Conservation (phyloP, 2,113 vertebrate genomes). For the Megaleporinus macrocephalus region DNA sequence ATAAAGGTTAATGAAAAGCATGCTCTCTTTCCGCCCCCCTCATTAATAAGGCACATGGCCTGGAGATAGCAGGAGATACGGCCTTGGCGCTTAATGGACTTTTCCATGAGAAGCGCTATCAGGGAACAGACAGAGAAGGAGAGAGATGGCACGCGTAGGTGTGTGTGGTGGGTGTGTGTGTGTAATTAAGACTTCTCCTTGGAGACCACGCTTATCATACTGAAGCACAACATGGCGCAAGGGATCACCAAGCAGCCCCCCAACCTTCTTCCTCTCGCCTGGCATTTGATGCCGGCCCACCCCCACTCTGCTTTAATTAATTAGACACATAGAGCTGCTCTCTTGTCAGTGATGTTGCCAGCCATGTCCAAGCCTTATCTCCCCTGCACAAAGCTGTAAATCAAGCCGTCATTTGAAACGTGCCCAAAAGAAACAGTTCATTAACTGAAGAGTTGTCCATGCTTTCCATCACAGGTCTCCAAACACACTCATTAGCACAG, state of each 20-base stretch:
- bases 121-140: slow-evolving; percentile 38
- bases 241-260: slow-evolving; percentile 31
- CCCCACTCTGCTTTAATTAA: slow-evolving; percentile 66
- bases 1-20: slow-evolving; percentile 59
- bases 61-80: slow-evolving; percentile 39
- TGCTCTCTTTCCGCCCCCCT: slow-evolving; percentile 36
- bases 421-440: slow-evolving; percentile 62
- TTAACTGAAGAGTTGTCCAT: slow-evolving; percentile 65
- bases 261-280: slow-evolving; percentile 11
- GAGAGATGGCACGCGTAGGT: slow-evolving; percentile 37
- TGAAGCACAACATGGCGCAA: slow-evolving; percentile 24
- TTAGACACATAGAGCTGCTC: slow-evolving; percentile 68
- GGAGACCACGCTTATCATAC: slow-evolving; percentile 36
- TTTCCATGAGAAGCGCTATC: slow-evolving; percentile 28
- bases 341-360: slow-evolving; percentile 70
- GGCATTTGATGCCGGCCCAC: slow-evolving; percentile 33
- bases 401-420: slow-evolving; percentile 68
- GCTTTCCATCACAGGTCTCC: slow-evolving; percentile 6
- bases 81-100: slow-evolving; percentile 39
- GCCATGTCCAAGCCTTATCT: slow-evolving; percentile 71
- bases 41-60: slow-evolving; percentile 58
- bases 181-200: slow-evolving; percentile 60
- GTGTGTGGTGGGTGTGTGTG: slow-evolving; percentile 28
- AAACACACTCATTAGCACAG: not conserved
- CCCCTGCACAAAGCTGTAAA: slow-evolving; percentile 71